These are phyloP conservation scores for Mythimna vitellina DNA, from an alignment of 2,888 invertebrate genomes.

Conservation along the genomic window DNA sequence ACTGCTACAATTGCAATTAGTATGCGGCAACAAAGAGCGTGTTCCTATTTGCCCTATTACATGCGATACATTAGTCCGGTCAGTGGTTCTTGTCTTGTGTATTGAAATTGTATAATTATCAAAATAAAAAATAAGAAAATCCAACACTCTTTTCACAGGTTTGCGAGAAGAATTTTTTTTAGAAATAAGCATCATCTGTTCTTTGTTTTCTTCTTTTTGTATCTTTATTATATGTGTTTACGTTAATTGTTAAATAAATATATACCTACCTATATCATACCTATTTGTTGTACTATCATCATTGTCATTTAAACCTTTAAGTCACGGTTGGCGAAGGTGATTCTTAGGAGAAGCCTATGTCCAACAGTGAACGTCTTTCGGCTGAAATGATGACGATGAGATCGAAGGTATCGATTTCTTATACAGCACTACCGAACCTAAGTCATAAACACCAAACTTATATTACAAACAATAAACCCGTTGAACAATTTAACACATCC, in stretches of 20 bases:
- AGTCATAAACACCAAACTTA: background rate
- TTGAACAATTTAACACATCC: conserved; percentile 34
- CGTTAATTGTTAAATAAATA: no score
- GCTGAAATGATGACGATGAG: no score
- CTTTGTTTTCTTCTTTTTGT: no score
- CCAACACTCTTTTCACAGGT: background rate
- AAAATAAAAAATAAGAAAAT: background rate
- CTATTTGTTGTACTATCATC: background rate
- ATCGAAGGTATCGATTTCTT: background rate
- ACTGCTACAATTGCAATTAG: conserved; percentile 78
- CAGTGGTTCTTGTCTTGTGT: background rate
- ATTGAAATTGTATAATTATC: background rate
- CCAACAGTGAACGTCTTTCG: no score
- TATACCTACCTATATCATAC: background rate
- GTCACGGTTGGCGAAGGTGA: no score
- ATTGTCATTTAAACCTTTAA: background rate
- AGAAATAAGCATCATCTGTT: no score
- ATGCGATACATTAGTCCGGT: background rate
- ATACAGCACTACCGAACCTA: background rate
- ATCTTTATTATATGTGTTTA: no score
- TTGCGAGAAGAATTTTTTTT: no score
- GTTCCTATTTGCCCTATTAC: conserved; percentile 13
- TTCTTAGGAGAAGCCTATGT: no score
- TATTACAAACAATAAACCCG: background rate
- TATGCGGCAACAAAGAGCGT: conserved; percentile 54